Percentiles rank a stretch among this genome's conserved stretches.
Evolutionary conservation across 2,113 vertebrate species (phyloP).

Genomic region (Phocoena sinus): DNA sequence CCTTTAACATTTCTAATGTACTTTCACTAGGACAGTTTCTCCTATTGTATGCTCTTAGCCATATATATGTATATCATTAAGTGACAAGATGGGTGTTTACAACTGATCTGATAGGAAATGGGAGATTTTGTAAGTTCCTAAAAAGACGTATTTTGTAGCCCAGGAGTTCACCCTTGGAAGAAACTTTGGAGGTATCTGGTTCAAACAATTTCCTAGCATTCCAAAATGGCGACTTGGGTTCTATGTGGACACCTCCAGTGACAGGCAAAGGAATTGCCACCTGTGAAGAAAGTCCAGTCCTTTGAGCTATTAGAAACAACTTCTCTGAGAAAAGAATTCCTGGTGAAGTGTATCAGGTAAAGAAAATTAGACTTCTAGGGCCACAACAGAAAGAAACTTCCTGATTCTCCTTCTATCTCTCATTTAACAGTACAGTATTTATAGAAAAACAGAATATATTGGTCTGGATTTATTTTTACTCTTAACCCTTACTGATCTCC

Average conservation of each 20-base stretch:
- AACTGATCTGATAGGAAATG: not conserved
- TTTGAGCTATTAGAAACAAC: not conserved
- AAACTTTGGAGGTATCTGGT: not conserved
- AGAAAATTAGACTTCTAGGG: not conserved
- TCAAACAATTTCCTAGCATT: not conserved
- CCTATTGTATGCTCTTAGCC: not conserved
- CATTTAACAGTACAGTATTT: not conserved
- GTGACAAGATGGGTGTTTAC: not conserved
- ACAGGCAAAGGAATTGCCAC: not conserved
- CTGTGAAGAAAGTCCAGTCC: not conserved
- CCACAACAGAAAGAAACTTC: not conserved
- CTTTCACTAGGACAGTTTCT: not conserved
- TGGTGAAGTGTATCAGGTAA: not conserved
- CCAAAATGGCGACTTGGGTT: not conserved
- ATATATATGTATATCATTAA: not conserved
- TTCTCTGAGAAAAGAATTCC: not conserved
- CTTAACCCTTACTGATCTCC: constrained; percentile 10
- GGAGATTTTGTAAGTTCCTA: not conserved
- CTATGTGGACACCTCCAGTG: not conserved
- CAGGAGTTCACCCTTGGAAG: not conserved
- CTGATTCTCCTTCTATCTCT: not conserved
- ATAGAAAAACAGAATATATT: not conserved
- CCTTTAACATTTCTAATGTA: not conserved
- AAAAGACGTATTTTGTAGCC: not conserved
- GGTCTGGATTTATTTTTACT: not conserved